Conservation (phyloP, 1,140 invertebrate species). For the Microplitis mediator region DNA sequence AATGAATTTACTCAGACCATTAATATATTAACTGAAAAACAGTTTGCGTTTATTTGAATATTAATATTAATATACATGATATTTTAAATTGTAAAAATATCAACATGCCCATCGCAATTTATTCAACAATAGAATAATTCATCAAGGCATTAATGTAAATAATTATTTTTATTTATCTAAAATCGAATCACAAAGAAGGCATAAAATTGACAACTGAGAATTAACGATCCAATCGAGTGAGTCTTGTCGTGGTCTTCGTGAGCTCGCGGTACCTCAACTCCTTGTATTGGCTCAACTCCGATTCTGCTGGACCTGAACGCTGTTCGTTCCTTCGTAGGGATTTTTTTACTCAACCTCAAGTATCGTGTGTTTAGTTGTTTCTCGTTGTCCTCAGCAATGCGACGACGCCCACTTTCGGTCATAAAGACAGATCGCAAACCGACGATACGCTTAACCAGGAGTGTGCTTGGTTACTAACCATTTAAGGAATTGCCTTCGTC, state of each 20-base stretch:
- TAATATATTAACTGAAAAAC: background rate
- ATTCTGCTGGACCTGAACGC: too few relatives aligned
- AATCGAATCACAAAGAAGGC: slow-evolving; percentile 12
- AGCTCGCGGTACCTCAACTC: background rate
- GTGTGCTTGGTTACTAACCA: slow-evolving; percentile 32
- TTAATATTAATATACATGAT: too few relatives aligned
- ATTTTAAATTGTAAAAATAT: slow-evolving; percentile 5
- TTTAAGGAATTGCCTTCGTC: slow-evolving; percentile 37
- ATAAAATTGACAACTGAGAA: slow-evolving; percentile 27
- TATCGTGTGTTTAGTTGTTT: slow-evolving; percentile 11
- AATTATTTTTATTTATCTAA: slow-evolving; percentile 13
- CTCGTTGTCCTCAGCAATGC: slow-evolving; percentile 24
- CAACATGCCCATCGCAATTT: slow-evolving; percentile 1
- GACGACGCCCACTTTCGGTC: slow-evolving; percentile 43
- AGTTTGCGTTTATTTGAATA: too few relatives aligned
- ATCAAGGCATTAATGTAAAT: background rate
- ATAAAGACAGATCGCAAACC: slow-evolving; percentile 44
- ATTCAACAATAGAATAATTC: slow-evolving; percentile 14
- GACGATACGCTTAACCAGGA: slow-evolving; percentile 35
- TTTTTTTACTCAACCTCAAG: background rate
- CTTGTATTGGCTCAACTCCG: background rate
- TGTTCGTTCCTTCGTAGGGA: background rate
- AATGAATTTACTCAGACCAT: slow-evolving; percentile 16
- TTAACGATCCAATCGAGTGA: slow-evolving; percentile 26
- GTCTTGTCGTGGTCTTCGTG: background rate